These are phyloP conservation scores for Odontomachus brunneus DNA, from an alignment of 1,140 invertebrate genomes.

Conservation along the genomic window DNA sequence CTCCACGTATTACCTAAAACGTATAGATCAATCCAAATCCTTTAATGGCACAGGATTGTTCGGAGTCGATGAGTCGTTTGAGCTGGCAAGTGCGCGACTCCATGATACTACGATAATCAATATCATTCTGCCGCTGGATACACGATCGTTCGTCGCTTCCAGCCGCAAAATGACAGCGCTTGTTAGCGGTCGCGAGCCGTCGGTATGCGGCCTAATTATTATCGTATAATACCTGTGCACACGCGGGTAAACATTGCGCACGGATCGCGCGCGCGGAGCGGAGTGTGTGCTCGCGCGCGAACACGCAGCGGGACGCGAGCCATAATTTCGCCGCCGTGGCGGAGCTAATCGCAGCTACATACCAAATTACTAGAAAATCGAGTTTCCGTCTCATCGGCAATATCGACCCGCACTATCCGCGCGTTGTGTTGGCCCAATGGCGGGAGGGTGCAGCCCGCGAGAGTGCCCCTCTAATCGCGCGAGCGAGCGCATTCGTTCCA, in stretches of 20 bases:
- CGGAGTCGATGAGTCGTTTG: not conserved
- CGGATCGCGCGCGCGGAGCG: not conserved
- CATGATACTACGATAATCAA: not conserved
- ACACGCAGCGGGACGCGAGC: not conserved
- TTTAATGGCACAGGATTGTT: conserved; percentile 23
- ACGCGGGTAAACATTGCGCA: conserved; percentile 32
- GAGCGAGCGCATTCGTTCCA: not conserved
- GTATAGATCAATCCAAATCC: no score
- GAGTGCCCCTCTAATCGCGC: conserved; percentile 3
- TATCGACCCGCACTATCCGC: conserved; percentile 34
- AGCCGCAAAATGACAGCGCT: not conserved
- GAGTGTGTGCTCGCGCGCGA: not conserved
- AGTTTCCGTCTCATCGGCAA: conserved; percentile 54
- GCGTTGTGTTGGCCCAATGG: not conserved
- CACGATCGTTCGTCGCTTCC: not conserved
- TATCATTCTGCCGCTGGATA: not conserved
- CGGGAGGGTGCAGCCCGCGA: not conserved
- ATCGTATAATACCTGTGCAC: conserved; percentile 29
- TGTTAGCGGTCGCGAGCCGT: not conserved
- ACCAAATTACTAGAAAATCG: conserved; percentile 60
- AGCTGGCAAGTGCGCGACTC: not conserved
- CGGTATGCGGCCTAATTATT: conserved; percentile 51
- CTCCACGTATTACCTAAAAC: no score
- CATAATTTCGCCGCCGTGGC: conserved; percentile 34
- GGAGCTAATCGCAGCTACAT: conserved; percentile 47